Evolutionary conservation across 1,140 invertebrate genomes (phyloP).

Genomic region (Drosophila novamexicana): DNA sequence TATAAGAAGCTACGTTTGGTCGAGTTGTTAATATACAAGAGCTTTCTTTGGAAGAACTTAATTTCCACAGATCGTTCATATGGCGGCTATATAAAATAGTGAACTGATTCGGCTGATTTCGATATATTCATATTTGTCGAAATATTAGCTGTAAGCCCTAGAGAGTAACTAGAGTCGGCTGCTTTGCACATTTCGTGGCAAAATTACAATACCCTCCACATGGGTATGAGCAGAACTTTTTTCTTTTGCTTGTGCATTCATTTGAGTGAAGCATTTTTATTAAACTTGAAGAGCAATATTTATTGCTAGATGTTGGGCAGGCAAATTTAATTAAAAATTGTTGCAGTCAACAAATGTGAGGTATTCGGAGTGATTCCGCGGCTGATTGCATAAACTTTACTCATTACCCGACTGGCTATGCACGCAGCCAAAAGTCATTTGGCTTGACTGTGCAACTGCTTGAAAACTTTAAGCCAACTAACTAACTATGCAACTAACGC

Average conservation of each 20-base stretch:
- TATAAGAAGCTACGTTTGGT: no score
- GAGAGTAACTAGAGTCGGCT: no score
- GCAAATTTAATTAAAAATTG: slow-evolving; percentile 36
- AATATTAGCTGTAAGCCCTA: no score
- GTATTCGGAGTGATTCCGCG: neutral
- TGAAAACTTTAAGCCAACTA: slow-evolving; percentile 15
- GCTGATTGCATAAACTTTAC: slow-evolving; percentile 1
- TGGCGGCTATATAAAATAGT: no score
- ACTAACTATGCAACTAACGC: slow-evolving; percentile 34
- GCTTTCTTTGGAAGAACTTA: no score
- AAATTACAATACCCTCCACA: no score
- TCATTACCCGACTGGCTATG: slow-evolving; percentile 4
- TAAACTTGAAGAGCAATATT: slow-evolving; percentile 38
- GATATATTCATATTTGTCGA: no score
- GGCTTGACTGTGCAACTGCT: neutral
- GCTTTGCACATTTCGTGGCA: no score
- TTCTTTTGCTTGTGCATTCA: slow-evolving; percentile 34
- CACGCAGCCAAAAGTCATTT: slow-evolving; percentile 18
- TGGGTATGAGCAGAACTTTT: neutral
- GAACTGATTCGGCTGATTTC: no score
- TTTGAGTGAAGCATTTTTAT: slow-evolving; percentile 54
- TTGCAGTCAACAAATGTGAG: slow-evolving; percentile 19
- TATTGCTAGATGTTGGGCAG: neutral
- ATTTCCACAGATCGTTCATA: no score
- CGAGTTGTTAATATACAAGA: no score